phyloP scores from a whole-genome alignment of 2,888 invertebrate species.

The Leptinotarsa haldemani region DNA sequence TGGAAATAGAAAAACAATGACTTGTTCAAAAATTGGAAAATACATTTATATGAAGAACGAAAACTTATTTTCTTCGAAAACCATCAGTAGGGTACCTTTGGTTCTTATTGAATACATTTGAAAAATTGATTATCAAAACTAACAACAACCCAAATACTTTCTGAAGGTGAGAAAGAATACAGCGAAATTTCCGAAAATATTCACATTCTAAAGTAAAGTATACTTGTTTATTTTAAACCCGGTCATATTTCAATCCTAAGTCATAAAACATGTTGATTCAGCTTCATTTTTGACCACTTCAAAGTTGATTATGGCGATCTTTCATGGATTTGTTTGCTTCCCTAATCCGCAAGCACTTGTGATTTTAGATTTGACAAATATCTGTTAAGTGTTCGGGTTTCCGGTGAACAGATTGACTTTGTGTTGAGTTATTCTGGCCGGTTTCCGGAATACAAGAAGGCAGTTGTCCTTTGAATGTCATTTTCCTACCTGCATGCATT shows the following conservation, averaged over 20 bases:
- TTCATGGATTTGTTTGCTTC: slow-evolving; percentile 19
- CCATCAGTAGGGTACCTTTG: no score
- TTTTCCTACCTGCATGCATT: background rate
- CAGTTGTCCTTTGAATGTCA: background rate
- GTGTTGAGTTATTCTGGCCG: slow-evolving; percentile 24
- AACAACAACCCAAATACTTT: no score
- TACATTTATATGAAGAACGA: no score
- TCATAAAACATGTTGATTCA: slow-evolving; percentile 11
- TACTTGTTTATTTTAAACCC: slow-evolving; percentile 2
- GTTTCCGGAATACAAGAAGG: slow-evolving; percentile 21
- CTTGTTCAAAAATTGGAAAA: no score
- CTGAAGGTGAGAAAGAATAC: no score
- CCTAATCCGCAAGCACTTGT: slow-evolving; percentile 24
- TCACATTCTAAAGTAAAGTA: background rate
- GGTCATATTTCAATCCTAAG: slow-evolving; percentile 10
- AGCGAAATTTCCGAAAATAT: background rate
- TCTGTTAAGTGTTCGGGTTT: slow-evolving; percentile 37
- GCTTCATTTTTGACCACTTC: slow-evolving; percentile 15
- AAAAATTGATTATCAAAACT: no score
- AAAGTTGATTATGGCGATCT: slow-evolving; percentile 14
- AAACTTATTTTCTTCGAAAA: no score
- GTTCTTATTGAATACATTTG: no score
- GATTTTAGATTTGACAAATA: slow-evolving; percentile 33
- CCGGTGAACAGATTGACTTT: slow-evolving; percentile 28
- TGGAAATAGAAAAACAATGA: no score